Conservation (phyloP, 2,113 vertebrate genomes). For the Lates calcarifer region DNA sequence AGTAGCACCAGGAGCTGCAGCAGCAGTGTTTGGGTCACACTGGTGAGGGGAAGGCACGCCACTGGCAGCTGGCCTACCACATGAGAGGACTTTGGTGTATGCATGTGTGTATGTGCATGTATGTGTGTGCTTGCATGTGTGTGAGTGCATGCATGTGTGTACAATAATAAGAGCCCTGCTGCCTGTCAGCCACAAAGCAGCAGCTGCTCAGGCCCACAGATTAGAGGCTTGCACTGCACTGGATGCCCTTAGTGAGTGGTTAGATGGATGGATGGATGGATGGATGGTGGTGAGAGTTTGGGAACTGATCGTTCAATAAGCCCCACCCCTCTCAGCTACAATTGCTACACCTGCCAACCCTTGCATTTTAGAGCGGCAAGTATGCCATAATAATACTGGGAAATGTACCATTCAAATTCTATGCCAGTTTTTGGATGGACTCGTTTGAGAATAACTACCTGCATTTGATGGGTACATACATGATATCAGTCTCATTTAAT, state of each 20-base stretch:
- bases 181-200: constrained; percentile 82
- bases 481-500: too few relatives aligned
- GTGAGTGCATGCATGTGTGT: constrained; percentile 63
- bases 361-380: not conserved
- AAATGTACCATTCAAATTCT: not conserved
- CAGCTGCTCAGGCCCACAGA: constrained; percentile 84
- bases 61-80: constrained; percentile 87
- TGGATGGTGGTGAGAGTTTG: constrained; percentile 45
- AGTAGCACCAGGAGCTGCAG: constrained; percentile 69
- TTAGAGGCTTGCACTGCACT: constrained; percentile 84
- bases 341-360: constrained; percentile 44
- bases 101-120: constrained; percentile 58
- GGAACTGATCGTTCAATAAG: constrained; percentile 27
- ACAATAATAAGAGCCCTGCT: constrained; percentile 87
- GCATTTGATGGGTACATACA: too few relatives aligned
- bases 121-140: constrained; percentile 57
- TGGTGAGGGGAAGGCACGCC: constrained; percentile 84
- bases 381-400: not conserved
- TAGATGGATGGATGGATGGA: constrained; percentile 67
- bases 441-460: not conserved
- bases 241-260: constrained; percentile 75
- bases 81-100: constrained; percentile 80
- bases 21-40: constrained; percentile 74
- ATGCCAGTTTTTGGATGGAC: not conserved
- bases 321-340: constrained; percentile 8